These are phyloP conservation scores for Scrobipalpa atriplicella DNA, from an alignment of 2,888 invertebrate species.

Conservation along the genomic window DNA sequence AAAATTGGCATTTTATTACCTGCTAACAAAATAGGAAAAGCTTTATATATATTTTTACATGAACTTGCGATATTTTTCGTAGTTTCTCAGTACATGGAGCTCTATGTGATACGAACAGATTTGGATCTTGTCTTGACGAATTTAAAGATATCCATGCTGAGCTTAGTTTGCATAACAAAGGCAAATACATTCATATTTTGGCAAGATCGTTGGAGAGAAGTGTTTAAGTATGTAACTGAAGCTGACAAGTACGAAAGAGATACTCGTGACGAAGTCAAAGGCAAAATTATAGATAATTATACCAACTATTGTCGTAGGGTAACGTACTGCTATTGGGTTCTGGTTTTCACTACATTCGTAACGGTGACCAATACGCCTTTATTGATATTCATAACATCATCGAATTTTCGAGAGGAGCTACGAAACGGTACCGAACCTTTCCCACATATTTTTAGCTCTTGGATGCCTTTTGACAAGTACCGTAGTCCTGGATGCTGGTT, in stretches of 20 bases:
- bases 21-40: constrained; percentile 44
- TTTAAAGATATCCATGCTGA: constrained; percentile 68
- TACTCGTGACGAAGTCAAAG: constrained; percentile 44
- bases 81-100: constrained; percentile 62
- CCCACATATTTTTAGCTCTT: constrained; percentile 72
- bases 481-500: constrained; percentile 64
- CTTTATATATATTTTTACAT: constrained; percentile 52
- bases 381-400: constrained; percentile 54
- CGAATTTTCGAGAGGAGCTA: constrained; percentile 52
- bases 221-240: too few relatives aligned
- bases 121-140: constrained; percentile 64
- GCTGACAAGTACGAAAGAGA: constrained; percentile 64
- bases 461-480: constrained; percentile 69
- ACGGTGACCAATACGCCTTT: constrained; percentile 55
- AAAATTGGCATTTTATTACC: constrained; percentile 61
- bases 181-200: constrained; percentile 45
- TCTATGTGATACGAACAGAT: constrained; percentile 61
- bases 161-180: constrained; percentile 62
- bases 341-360: constrained; percentile 58
- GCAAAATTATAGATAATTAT: constrained; percentile 54
- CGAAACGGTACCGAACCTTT: constrained; percentile 60
- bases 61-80: constrained; percentile 59
- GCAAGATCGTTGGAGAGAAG: constrained; percentile 59
- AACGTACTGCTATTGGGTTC: constrained; percentile 63
- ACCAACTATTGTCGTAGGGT: constrained; percentile 63